Percentiles rank a stretch among this genome's conserved stretches.
phyloP scores from a whole-genome alignment of 2,888 invertebrate genomes.

The Tetranychus piercei region DNA sequence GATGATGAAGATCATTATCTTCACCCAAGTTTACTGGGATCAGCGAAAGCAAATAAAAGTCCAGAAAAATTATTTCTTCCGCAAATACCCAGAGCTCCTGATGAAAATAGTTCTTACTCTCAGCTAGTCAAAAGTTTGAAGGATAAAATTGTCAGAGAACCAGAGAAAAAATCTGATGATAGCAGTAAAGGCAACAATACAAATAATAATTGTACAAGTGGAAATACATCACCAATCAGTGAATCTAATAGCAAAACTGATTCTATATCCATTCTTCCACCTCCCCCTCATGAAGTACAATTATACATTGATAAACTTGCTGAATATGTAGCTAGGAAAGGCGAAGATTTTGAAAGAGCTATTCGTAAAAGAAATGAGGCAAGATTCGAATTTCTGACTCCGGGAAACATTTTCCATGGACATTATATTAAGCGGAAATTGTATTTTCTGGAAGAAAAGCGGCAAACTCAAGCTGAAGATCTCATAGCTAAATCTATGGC shows the following conservation, averaged over 20 bases:
- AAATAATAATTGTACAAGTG: neutral
- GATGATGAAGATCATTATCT: conserved; percentile 43
- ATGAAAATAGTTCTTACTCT: conserved; percentile 58
- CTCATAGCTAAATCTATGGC: conserved; percentile 34
- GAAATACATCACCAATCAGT: neutral
- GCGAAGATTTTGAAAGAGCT: conserved; percentile 65
- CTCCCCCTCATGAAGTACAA: conserved; percentile 51
- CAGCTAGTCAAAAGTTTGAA: conserved; percentile 69
- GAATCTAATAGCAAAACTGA: neutral
- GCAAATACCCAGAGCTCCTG: conserved; percentile 17
- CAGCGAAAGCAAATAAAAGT: conserved; percentile 19
- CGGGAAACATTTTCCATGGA: conserved; percentile 53
- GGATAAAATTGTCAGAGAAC: conserved; percentile 36
- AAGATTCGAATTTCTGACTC: conserved; percentile 65
- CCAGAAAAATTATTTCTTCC: conserved; percentile 20
- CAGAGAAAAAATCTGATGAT: conserved; percentile 6
- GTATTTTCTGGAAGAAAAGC: conserved; percentile 16
- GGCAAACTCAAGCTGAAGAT: conserved; percentile 30
- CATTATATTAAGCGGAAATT: conserved; percentile 45
- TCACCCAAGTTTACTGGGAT: conserved; percentile 51
- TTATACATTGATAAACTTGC: conserved; percentile 91
- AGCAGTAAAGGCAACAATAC: conserved; percentile 5
- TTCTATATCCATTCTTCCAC: conserved; percentile 3
- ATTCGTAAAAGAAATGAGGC: conserved; percentile 59
- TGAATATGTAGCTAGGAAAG: conserved; percentile 83